phyloP scores from a whole-genome alignment of 2,113 vertebrate genomes.

The Phasianus colchicus region DNA sequence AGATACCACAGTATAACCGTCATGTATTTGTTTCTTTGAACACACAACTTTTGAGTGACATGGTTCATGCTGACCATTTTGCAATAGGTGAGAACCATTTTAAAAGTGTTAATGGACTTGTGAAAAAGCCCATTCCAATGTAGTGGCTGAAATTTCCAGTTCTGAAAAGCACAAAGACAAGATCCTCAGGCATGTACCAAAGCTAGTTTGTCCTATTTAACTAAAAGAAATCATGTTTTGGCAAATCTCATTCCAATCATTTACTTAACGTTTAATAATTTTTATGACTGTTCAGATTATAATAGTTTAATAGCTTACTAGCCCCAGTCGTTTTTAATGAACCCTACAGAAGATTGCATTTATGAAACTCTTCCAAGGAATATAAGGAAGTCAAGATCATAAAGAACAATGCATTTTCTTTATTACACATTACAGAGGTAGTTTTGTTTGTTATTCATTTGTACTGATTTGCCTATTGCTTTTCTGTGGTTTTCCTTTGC shows the following conservation, averaged over 20 bases:
- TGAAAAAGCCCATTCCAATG: background rate
- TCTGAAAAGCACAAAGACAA: background rate
- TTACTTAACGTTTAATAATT: background rate
- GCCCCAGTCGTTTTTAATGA: background rate
- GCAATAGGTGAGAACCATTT: background rate
- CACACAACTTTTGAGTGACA: background rate
- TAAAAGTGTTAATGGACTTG: background rate
- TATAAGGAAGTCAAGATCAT: background rate
- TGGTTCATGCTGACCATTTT: background rate
- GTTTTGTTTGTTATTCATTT: background rate
- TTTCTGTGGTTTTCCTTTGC: background rate
- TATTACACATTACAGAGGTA: too few relatives aligned
- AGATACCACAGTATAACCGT: background rate
- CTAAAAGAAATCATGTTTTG: background rate
- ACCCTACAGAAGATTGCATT: background rate
- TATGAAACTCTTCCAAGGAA: background rate
- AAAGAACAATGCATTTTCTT: background rate
- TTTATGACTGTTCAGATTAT: background rate
- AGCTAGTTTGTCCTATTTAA: background rate
- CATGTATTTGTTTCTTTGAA: background rate
- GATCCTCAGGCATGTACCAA: background rate
- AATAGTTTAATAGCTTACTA: background rate
- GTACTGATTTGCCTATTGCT: background rate
- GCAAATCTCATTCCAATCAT: background rate
- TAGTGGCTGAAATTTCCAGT: background rate